Evolutionary conservation across 2,797 vertebrate species (phyloP).

Genomic region (Mionectes olivaceus): DNA sequence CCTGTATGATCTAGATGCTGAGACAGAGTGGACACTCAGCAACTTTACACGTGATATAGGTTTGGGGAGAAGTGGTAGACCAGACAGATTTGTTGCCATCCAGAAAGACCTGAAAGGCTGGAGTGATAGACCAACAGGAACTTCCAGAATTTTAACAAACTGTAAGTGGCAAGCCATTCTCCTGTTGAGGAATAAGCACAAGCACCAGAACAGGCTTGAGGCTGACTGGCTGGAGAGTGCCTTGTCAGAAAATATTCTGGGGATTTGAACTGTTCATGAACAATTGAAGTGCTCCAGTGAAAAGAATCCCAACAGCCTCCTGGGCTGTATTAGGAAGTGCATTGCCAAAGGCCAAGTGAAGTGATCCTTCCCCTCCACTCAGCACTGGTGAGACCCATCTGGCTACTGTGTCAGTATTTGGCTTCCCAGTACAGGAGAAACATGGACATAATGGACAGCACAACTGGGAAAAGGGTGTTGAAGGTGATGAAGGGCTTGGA

Average conservation of each 20-base stretch:
- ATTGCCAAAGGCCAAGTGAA: background rate
- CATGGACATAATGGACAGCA: background rate
- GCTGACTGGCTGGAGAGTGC: background rate
- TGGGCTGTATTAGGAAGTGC: background rate
- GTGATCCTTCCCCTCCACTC: rapidly evolving
- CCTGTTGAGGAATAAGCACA: background rate
- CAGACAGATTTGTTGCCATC: background rate
- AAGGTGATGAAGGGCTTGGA: background rate
- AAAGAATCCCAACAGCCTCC: background rate
- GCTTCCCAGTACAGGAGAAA: background rate
- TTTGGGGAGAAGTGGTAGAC: background rate
- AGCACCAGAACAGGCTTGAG: background rate
- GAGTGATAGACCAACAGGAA: background rate
- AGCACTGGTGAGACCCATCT: background rate
- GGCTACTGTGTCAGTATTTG: background rate
- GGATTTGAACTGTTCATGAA: background rate
- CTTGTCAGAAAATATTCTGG: background rate
- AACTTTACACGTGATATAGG: background rate
- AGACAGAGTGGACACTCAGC: background rate
- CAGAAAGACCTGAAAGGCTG: background rate
- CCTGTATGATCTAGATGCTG: background rate
- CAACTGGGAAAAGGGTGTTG: background rate
- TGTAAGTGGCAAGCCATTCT: background rate
- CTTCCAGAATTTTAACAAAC: background rate
- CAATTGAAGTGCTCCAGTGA: background rate